phyloP scores from a whole-genome alignment of 1,140 invertebrate genomes.

The Drosophila repleta region DNA sequence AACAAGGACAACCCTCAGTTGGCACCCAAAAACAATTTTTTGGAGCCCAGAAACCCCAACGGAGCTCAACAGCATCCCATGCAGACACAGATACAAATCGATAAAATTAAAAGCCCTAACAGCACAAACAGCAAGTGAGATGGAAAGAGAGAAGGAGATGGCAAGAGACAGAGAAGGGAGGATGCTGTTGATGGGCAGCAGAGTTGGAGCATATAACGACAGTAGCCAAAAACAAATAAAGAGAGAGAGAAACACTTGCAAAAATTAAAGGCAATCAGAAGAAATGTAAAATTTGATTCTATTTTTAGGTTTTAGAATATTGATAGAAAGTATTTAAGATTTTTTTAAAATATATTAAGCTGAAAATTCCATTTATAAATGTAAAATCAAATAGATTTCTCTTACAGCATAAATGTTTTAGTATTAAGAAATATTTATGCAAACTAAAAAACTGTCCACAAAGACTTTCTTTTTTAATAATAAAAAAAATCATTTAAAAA shows the following conservation, averaged over 20 bases:
- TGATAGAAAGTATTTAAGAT: not conserved
- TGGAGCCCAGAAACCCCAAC: conserved; percentile 31
- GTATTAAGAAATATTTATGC: too few species aligned
- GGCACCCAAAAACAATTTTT: conserved; percentile 49
- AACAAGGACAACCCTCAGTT: conserved; percentile 38
- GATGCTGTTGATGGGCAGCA: not conserved
- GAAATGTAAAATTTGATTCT: not conserved
- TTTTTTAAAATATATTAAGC: too few species aligned
- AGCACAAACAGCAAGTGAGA: conserved; percentile 29
- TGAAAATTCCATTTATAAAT: too few species aligned
- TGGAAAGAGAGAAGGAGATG: not conserved
- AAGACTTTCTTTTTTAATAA: too few species aligned
- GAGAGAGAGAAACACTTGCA: conserved; percentile 11
- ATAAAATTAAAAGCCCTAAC: conserved; percentile 63
- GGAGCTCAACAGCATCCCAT: conserved; percentile 38
- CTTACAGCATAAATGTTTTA: too few species aligned
- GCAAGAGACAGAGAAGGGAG: not conserved
- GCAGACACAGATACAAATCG: conserved; percentile 58
- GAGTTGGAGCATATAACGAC: conserved; percentile 14
- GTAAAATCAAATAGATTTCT: too few species aligned
- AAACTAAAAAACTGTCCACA: too few species aligned
- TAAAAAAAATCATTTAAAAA: not conserved
- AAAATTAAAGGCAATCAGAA: not conserved
- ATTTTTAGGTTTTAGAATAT: not conserved
- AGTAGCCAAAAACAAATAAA: conserved; percentile 31